These are phyloP conservation scores for Anabas testudineus DNA, from an alignment of 2,797 vertebrate genomes.

Conservation along the genomic window DNA sequence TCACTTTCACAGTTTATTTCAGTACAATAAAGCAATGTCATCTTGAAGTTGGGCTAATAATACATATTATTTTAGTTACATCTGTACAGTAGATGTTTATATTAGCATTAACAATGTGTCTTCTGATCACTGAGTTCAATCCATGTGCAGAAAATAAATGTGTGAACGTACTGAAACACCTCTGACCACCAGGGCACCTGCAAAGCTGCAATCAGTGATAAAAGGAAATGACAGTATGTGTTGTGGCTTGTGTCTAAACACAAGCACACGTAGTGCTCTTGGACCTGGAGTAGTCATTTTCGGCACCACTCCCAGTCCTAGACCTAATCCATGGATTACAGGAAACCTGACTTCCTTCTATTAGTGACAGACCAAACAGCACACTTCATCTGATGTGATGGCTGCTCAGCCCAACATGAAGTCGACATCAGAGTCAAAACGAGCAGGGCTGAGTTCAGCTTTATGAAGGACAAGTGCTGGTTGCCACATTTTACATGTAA, in stretches of 20 bases:
- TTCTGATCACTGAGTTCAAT: neutral
- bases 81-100: too few species aligned
- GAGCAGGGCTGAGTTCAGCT: neutral
- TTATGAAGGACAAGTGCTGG: neutral
- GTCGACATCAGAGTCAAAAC: constrained; percentile 19
- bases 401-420: constrained; percentile 11
- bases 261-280: constrained; percentile 26
- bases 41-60: too few species aligned
- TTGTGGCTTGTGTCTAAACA: constrained; percentile 52
- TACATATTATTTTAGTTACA: too few species aligned
- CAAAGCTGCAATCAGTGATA: constrained; percentile 60
- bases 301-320: constrained; percentile 63
- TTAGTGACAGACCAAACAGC: constrained; percentile 41
- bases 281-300: constrained; percentile 58
- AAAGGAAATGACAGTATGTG: constrained; percentile 65
- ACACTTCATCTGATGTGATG: constrained; percentile 10
- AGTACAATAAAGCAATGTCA: too few species aligned
- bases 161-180: constrained; percentile 13
- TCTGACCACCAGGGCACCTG: constrained; percentile 48
- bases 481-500: too few species aligned
- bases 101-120: too few species aligned
- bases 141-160: neutral
- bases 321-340: constrained; percentile 64
- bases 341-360: constrained; percentile 30
- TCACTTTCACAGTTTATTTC: too few species aligned